A percentile compares a stretch with the other conserved stretches of the same genome.
Evolutionary conservation across 2,113 vertebrate species (phyloP).

Genomic region (Gymnarchus niloticus): DNA sequence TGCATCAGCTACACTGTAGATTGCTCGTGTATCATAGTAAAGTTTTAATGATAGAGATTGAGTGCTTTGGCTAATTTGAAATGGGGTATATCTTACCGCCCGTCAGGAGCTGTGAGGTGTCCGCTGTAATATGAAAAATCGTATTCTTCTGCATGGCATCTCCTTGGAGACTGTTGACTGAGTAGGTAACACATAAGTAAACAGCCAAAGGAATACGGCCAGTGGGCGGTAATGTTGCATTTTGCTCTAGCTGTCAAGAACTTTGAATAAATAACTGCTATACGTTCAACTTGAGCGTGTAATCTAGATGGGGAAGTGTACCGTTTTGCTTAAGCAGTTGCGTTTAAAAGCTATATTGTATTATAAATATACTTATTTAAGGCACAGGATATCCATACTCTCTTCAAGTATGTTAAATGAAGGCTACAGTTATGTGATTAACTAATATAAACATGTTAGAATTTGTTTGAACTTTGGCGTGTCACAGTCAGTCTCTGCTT

Average conservation of each 20-base stretch:
- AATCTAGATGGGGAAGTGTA: too few relatives aligned
- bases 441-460: too few relatives aligned
- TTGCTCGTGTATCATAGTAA: background rate
- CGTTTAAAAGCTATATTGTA: too few relatives aligned
- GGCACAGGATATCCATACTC: too few relatives aligned
- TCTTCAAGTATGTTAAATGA: too few relatives aligned
- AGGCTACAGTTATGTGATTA: too few relatives aligned
- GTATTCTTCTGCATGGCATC: background rate
- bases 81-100: conserved; percentile 3
- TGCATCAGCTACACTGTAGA: conserved; percentile 6
- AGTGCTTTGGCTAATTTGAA: background rate
- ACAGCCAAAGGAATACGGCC: background rate
- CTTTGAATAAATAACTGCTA: too few relatives aligned
- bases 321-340: too few relatives aligned
- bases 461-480: background rate
- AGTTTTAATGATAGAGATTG: conserved; percentile 18
- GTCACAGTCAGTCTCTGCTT: background rate
- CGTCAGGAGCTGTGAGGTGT: background rate
- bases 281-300: too few relatives aligned
- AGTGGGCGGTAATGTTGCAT: background rate
- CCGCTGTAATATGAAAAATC: background rate
- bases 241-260: too few relatives aligned
- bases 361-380: too few relatives aligned
- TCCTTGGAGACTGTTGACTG: background rate
- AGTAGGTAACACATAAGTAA: background rate